Conservation (phyloP, 2,113 vertebrate species). For the Syrmaticus mikado region DNA sequence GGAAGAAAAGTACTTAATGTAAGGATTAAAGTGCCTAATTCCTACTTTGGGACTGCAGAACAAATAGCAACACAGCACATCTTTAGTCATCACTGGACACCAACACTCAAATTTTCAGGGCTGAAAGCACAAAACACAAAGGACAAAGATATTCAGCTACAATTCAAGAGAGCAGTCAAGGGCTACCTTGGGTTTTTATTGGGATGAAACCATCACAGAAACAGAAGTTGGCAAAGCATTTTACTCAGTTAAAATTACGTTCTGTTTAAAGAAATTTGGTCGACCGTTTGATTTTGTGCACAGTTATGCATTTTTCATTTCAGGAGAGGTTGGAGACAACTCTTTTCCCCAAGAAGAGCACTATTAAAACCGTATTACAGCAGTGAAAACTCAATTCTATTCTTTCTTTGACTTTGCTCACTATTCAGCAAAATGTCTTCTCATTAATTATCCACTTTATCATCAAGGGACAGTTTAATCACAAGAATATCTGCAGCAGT, state of each 20-base stretch:
- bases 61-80: neutral
- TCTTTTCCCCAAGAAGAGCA: neutral
- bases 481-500: slow-evolving; percentile 46
- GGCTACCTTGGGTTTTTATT: neutral
- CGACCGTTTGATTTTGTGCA: neutral
- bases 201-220: neutral
- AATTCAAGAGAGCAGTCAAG: neutral
- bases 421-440: slow-evolving; percentile 58
- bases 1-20: neutral
- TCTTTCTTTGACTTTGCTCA: slow-evolving; percentile 61
- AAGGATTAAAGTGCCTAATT: neutral
- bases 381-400: slow-evolving; percentile 8
- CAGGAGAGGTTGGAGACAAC: slow-evolving; percentile 12
- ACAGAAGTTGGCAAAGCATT: neutral
- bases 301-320: slow-evolving; percentile 31
- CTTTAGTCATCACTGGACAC: neutral
- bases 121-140: neutral
- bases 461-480: slow-evolving; percentile 67
- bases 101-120: neutral
- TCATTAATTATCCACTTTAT: slow-evolving; percentile 62
- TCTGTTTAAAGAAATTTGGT: neutral
- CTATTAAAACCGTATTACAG: slow-evolving; percentile 46
- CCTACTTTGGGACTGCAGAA: neutral
- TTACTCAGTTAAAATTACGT: neutral
- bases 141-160: neutral